Evolutionary conservation across 2,797 vertebrate genomes (phyloP).

Genomic region (Gymnoscopelus braueri): DNA sequence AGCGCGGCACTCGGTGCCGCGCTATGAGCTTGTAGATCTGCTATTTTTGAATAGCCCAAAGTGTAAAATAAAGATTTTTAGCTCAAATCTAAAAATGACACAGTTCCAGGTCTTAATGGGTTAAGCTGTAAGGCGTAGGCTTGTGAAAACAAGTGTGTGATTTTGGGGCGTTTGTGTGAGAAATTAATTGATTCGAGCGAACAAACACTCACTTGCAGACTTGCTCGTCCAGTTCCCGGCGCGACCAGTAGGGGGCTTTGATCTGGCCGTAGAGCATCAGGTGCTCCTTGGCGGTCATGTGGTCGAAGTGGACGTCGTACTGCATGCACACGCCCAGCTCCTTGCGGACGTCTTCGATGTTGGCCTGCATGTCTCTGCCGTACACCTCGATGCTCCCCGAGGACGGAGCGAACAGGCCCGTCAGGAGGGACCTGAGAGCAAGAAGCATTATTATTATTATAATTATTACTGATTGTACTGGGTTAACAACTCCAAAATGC

Average conservation of each 20-base stretch:
- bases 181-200: too few relatives aligned
- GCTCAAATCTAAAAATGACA: too few relatives aligned
- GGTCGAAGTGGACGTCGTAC: slow-evolving; percentile 93
- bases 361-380: slow-evolving; percentile 87
- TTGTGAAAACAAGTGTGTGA: too few relatives aligned
- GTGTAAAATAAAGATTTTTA: too few relatives aligned
- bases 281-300: slow-evolving; percentile 94
- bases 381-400: slow-evolving; percentile 92
- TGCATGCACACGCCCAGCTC: slow-evolving; percentile 97
- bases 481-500: neutral
- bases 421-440: slow-evolving; percentile 91
- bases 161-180: too few relatives aligned
- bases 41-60: too few relatives aligned
- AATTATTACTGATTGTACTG: neutral
- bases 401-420: slow-evolving; percentile 88
- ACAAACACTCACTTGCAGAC: slow-evolving; percentile 84
- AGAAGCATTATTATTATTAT: too few relatives aligned
- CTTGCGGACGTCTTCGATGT: slow-evolving; percentile 83
- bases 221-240: slow-evolving; percentile 85
- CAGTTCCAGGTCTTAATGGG: too few relatives aligned
- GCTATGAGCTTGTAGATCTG: too few relatives aligned
- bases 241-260: slow-evolving; percentile 92
- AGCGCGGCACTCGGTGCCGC: too few relatives aligned
- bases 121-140: too few relatives aligned
- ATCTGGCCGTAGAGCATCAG: slow-evolving; percentile 93